Percentiles rank a stretch among this genome's conserved stretches.
Conservation (phyloP, 2,888 invertebrate genomes). For the Dicranocentrus wangi region DNA sequence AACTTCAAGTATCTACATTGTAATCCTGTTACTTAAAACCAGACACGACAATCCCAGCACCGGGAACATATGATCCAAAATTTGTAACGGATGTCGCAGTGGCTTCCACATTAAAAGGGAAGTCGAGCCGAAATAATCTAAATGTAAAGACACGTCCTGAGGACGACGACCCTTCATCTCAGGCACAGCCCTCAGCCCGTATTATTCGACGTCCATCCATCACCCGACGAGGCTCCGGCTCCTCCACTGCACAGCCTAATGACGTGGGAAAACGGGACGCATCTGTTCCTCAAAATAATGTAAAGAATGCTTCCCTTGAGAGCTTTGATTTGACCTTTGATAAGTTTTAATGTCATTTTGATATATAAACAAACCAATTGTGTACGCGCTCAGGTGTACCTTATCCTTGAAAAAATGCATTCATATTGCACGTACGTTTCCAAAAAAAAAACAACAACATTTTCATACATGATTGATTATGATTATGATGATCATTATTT, state of each 20-base stretch:
- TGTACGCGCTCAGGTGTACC: not conserved
- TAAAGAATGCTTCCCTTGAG: too few relatives aligned
- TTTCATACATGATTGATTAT: not conserved
- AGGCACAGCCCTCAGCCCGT: not conserved
- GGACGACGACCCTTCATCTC: not conserved
- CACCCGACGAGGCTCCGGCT: not conserved
- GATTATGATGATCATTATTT: not conserved
- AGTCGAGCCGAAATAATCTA: conserved; percentile 7
- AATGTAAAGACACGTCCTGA: not conserved
- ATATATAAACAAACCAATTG: too few relatives aligned
- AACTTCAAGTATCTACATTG: not conserved
- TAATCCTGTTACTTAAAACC: not conserved
- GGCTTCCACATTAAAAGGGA: conserved; percentile 22
- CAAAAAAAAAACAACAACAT: too few relatives aligned
- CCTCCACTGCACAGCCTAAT: conserved; percentile 10
- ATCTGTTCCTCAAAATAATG: conserved; percentile 6
- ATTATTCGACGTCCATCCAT: conserved; percentile 2
- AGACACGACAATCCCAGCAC: conserved; percentile 38
- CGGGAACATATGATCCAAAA: conserved; percentile 62
- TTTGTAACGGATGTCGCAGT: conserved; percentile 55
- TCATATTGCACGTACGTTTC: too few relatives aligned
- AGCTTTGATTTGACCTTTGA: too few relatives aligned
- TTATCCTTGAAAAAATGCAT: not conserved
- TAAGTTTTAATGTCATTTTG: too few relatives aligned
- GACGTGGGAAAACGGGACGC: not conserved